Conservation (phyloP, 2,113 vertebrate genomes). For the Anolis sagrei region DNA sequence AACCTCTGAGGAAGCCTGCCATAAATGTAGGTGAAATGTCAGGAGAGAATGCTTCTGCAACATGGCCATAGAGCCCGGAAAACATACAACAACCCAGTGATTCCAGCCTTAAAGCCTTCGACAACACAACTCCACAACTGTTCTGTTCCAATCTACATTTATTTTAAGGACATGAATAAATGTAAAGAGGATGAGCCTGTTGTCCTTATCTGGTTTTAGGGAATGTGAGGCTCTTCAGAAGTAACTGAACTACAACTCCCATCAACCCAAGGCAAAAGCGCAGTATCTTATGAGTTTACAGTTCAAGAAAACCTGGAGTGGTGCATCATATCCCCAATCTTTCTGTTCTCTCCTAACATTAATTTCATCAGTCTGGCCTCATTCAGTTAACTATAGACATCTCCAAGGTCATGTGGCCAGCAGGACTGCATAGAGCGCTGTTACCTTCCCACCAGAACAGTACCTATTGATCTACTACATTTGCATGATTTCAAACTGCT, state of each 20-base stretch:
- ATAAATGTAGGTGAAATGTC: too few species aligned
- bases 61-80: too few species aligned
- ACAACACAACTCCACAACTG: background rate
- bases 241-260: background rate
- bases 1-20: too few species aligned
- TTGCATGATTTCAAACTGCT: too few species aligned
- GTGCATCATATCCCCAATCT: background rate
- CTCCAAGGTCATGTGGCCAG: too few species aligned
- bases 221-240: background rate
- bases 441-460: too few species aligned
- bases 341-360: background rate
- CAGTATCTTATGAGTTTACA: background rate
- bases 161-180: background rate
- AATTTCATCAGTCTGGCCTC: background rate
- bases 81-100: too few species aligned
- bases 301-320: background rate
- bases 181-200: background rate
- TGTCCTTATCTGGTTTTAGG: background rate
- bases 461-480: too few species aligned
- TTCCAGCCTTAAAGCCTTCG: too few species aligned
- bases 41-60: too few species aligned
- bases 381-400: background rate
- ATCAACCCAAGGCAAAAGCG: background rate
- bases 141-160: background rate
- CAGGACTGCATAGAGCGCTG: too few species aligned